phyloP scores from a whole-genome alignment of 2,888 invertebrate species.

The Ochlodes sylvanus region DNA sequence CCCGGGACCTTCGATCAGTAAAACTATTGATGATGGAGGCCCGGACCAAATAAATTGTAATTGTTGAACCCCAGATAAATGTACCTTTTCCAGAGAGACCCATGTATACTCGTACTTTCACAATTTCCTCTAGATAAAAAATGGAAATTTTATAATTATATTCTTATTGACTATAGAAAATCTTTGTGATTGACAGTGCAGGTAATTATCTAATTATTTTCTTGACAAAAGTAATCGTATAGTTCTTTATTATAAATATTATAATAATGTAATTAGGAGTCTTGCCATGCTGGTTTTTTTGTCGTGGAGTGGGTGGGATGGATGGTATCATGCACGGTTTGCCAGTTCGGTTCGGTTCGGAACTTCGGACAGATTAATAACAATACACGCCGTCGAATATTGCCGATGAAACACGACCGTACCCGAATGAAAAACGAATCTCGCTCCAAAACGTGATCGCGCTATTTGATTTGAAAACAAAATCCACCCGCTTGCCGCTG shows the following conservation, averaged over 20 bases:
- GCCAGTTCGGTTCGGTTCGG: conserved; percentile 17
- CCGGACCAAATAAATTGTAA: no score
- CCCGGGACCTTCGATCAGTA: no score
- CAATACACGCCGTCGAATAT: conserved; percentile 66
- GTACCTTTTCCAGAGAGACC: no score
- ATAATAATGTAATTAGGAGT: conserved; percentile 38
- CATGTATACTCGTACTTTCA: no score
- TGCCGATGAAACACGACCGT: conserved; percentile 60
- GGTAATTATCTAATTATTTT: not conserved
- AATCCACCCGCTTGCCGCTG: conserved; percentile 62
- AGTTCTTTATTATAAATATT: not conserved
- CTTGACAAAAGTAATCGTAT: conserved; percentile 1
- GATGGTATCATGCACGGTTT: conserved; percentile 2
- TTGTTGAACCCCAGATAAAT: no score
- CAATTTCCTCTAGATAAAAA: no score
- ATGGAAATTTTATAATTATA: no score
- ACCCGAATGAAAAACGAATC: conserved; percentile 73
- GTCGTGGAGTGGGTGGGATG: conserved; percentile 12
- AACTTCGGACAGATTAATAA: conserved; percentile 48
- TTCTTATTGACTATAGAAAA: not conserved
- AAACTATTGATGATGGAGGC: no score
- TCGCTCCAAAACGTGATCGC: conserved; percentile 78
- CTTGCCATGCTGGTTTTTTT: conserved; percentile 34
- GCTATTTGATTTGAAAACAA: conserved; percentile 81
- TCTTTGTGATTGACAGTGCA: not conserved